phyloP scores from a whole-genome alignment of 1,140 invertebrate species.

The Hyles vespertilio region DNA sequence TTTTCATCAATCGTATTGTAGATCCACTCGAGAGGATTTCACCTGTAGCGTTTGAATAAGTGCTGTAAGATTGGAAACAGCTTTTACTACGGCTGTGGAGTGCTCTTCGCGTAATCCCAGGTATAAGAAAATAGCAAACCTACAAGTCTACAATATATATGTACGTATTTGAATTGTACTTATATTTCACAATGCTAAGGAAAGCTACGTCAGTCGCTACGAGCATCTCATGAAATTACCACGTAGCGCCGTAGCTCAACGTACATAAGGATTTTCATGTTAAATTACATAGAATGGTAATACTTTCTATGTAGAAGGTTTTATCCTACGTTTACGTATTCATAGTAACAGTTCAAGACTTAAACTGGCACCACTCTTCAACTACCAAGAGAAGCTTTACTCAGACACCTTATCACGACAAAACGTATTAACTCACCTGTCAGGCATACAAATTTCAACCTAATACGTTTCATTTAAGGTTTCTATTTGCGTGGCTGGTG shows the following conservation, averaged over 20 bases:
- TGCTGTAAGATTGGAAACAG: too few relatives aligned
- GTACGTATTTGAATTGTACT: too few relatives aligned
- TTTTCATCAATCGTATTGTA: constrained; percentile 6
- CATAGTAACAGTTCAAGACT: constrained; percentile 40
- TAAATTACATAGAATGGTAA: constrained; percentile 14
- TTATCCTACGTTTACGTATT: constrained; percentile 43
- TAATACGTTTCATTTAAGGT: too few relatives aligned
- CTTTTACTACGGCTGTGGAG: too few relatives aligned
- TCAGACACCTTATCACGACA: constrained; percentile 15
- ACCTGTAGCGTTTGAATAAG: too few relatives aligned
- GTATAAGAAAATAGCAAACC: too few relatives aligned
- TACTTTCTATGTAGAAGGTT: constrained; percentile 21
- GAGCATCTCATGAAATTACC: constrained; percentile 4
- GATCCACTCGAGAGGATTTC: neutral
- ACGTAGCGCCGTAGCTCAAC: constrained; percentile 13
- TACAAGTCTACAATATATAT: too few relatives aligned
- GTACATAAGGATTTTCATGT: constrained; percentile 4
- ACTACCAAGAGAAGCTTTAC: constrained; percentile 44
- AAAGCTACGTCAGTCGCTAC: constrained; percentile 9
- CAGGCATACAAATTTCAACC: too few relatives aligned
- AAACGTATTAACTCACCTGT: constrained; percentile 10
- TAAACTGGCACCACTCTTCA: constrained; percentile 38
- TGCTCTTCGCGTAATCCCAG: too few relatives aligned
- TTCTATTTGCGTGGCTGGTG: too few relatives aligned
- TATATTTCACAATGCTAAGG: too few relatives aligned